Base-by-base conservation (phyloP, 2,888 invertebrate species). In the Trichopoda pennipes region DNA sequence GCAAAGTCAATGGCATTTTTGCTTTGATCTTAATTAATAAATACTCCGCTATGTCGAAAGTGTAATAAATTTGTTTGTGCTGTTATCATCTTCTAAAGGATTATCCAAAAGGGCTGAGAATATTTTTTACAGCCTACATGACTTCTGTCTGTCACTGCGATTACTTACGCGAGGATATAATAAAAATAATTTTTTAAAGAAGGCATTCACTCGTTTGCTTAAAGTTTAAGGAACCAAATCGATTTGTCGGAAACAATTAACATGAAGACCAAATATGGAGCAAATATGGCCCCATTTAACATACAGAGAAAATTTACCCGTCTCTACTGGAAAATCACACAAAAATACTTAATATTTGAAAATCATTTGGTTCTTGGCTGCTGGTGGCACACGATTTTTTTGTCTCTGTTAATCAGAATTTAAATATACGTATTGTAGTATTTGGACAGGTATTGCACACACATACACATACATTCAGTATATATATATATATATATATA, bases 21-120 rank as follows among this genome's bases (percentile, higher is more conserved):
- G 70, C 56, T 70, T 64, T 77, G 77, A 70, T 56, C 49, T 56
- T 56, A 38, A 61, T 44, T 53, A 60, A 60, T 53, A 21, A 63
- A 19, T 28, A 28, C 7, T 42, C 2, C 12, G 32, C 9, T n/a
- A 51, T 60, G 19, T 7, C 17, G 19, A 51, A 56, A 49, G 49
- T 51, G 23, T 17, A 28, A 35, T 49, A 0, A 9, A 19, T 21
- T 35, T 69, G 55, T 23, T 47, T 47, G 17, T 55, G 61, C 55
- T 23, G 4, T 21, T 35, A 69, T 17, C 14, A 23, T 35, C 19
- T 9, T 53, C 42, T 32, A 60, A 14, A 38, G 12, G 12, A 38
- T 38, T 12, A 12, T 38, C 38, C 12, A 28, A 38, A 12, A 38
- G 38, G 7, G 7, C 10, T 38, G 38, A 3, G 38, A 12, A 38